Conservation (phyloP, 2,888 invertebrate genomes). For the Eupithecia pulchellata region DNA sequence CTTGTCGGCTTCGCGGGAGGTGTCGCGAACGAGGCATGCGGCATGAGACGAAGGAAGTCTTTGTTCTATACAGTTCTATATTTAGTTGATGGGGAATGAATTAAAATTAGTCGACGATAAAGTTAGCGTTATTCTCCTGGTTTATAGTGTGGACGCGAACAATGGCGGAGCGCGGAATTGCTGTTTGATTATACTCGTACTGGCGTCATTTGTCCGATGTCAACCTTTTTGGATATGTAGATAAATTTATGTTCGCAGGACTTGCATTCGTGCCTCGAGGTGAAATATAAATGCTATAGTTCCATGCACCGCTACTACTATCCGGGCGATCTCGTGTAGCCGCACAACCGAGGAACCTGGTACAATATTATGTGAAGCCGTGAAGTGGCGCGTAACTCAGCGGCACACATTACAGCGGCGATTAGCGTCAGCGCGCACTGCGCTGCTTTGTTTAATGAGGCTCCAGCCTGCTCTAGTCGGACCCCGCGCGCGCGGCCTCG, state of each 20-base stretch:
- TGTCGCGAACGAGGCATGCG: constrained; percentile 6
- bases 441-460: constrained; percentile 31
- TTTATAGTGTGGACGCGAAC: constrained; percentile 22
- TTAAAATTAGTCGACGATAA: constrained; percentile 44
- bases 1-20: neutral
- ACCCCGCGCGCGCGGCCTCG: no score
- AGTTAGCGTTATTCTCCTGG: constrained; percentile 31
- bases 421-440: constrained; percentile 41
- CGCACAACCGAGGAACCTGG: constrained; percentile 9
- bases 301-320: neutral
- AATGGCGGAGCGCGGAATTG: constrained; percentile 1
- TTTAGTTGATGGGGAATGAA: constrained; percentile 36
- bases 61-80: constrained; percentile 38
- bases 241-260: neutral
- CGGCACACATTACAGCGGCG: constrained; percentile 44
- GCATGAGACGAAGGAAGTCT: constrained; percentile 22
- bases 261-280: neutral
- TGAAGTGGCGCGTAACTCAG: constrained; percentile 34
- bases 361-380: constrained; percentile 19
- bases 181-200: constrained; percentile 7
- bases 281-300: neutral
- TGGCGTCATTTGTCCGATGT: constrained; percentile 4
- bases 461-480: constrained; percentile 15
- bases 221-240: neutral
- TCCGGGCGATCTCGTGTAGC: neutral